phyloP scores from a whole-genome alignment of 1,140 invertebrate genomes.

The Arion vulgaris region DNA sequence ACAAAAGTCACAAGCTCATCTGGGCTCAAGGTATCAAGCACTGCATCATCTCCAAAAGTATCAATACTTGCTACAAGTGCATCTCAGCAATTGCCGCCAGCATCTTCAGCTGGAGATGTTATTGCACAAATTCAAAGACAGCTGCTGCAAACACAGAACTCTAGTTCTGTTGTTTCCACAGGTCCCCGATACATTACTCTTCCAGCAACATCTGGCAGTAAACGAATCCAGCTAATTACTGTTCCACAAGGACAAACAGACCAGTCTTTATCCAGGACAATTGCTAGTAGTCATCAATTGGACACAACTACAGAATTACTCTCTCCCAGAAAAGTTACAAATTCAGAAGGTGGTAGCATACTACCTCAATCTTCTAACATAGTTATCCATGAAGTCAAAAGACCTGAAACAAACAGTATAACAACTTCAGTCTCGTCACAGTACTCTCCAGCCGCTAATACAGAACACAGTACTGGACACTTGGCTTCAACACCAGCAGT shows the following conservation, averaged over 20 bases:
- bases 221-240: constrained; percentile 14
- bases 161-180: neutral
- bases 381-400: neutral
- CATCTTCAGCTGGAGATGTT: neutral
- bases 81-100: neutral
- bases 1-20: neutral
- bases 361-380: neutral
- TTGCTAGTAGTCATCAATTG: neutral
- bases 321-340: neutral
- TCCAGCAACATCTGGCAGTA: constrained; percentile 5
- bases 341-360: neutral
- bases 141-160: no score
- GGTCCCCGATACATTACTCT: neutral
- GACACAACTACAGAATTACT: neutral
- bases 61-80: neutral
- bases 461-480: neutral
- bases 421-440: neutral
- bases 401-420: neutral
- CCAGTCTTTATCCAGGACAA: neutral
- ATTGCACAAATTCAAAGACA: neutral
- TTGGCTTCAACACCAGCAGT: constrained; percentile 16
- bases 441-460: neutral
- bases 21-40: neutral
- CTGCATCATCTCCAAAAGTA: constrained; percentile 2
- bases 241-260: neutral